Evolutionary conservation across 2,888 invertebrate genomes (phyloP).

Genomic region (Eilema sororculum): DNA sequence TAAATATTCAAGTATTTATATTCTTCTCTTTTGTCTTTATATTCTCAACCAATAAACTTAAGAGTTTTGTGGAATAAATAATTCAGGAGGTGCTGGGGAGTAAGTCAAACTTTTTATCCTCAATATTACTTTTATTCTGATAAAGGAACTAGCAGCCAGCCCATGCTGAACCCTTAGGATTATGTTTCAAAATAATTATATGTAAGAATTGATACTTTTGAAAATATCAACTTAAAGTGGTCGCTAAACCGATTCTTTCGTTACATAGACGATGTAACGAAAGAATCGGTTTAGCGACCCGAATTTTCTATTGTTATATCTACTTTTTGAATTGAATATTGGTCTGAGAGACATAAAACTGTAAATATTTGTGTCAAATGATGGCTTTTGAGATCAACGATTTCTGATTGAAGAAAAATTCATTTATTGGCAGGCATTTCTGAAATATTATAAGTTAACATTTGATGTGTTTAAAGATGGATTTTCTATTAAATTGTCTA

Average conservation of each 20-base stretch:
- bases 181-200: slow-evolving; percentile 41
- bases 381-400: slow-evolving; percentile 43
- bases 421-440: slow-evolving; percentile 10
- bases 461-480: not conserved
- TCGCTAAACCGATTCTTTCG: no score
- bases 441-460: not conserved
- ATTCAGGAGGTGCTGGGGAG: slow-evolving; percentile 68
- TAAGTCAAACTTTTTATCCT: slow-evolving; percentile 68
- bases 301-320: slow-evolving; percentile 29
- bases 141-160: slow-evolving; percentile 58
- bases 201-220: slow-evolving; percentile 45
- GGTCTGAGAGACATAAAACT: slow-evolving; percentile 34
- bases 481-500: no score
- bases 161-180: slow-evolving; percentile 43
- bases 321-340: slow-evolving; percentile 24
- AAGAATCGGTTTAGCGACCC: slow-evolving; percentile 19
- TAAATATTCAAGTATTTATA: slow-evolving; percentile 64
- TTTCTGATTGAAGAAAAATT: slow-evolving; percentile 27
- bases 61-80: slow-evolving; percentile 72
- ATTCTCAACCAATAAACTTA: slow-evolving; percentile 61
- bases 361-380: slow-evolving; percentile 32
- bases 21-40: no score
- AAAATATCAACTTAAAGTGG: slow-evolving; percentile 42
- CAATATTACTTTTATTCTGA: slow-evolving; percentile 66
- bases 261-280: slow-evolving; percentile 15